Base-by-base conservation (phyloP, 2,797 vertebrate genomes). In the Esox masquinongy region DNA sequence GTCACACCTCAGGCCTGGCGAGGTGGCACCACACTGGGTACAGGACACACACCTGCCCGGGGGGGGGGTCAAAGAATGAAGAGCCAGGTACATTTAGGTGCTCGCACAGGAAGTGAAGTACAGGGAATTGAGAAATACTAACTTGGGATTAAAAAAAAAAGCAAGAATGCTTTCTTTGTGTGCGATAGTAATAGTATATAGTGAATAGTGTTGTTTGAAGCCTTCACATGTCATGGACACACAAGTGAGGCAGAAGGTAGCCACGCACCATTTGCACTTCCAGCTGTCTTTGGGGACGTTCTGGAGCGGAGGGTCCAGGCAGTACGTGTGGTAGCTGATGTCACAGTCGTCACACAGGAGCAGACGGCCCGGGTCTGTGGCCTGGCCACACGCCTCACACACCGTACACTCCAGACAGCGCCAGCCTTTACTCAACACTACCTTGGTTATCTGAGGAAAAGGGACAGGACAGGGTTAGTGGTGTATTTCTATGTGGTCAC, bases 281-380 rank as follows among this genome's bases (percentile, higher is more conserved):
- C 98, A 99, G 92, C 97, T 97, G 76, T 97, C 98, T 86, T 98
- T 99, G 9, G 98, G 98, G 17, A 99, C 98, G 0, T 97, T 99
- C 92, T 99, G 98, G 90, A 99, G 88, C 0, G 98, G 98, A 0
- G 98, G 98, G 85, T 98, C 96, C 64, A 99, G 91, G 93, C 98
- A 99, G 92, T 99, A 99, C 0, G 98, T 99, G 91, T 99, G 98
- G 83, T 99, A 99, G 86, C 98, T 99, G 91, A 99, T 99, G 92
- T 99, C 98, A 79, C 98, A 99, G 89, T 99, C 97, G 0, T 99
- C 98, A 24, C 98, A 99, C 74, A 99, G 94, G 16, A 99, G 94
- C 81, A 99, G 92, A 5, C 97, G 94, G 15, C 97, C 97, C 0
- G 98, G 98, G 83, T 99, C 98, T 0, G 97, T 97, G 7, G 97